Conservation (phyloP, 2,113 vertebrate species). For the Lycocorax pyrrhopterus region DNA sequence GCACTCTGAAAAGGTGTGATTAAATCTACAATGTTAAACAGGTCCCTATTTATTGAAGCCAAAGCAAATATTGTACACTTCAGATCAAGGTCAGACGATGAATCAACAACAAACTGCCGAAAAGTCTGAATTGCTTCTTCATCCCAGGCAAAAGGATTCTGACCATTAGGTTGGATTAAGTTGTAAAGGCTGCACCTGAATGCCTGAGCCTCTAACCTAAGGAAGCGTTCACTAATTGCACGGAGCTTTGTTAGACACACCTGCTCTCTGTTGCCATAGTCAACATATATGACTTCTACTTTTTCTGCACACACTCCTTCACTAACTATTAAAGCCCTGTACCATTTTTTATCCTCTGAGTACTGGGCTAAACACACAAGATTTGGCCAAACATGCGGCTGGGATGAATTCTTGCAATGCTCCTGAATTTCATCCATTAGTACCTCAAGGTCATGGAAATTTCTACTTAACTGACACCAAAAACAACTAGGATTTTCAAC, state of each 20-base stretch:
- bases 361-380: conserved; percentile 82
- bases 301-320: conserved; percentile 49
- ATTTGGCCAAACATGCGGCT: conserved; percentile 62
- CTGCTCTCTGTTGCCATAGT: conserved; percentile 82
- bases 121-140: conserved; percentile 74
- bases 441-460: conserved; percentile 60
- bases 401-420: conserved; percentile 70
- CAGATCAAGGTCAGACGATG: conserved; percentile 64
- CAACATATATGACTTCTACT: conserved; percentile 83
- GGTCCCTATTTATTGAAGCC: conserved; percentile 74
- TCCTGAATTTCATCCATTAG: conserved; percentile 85
- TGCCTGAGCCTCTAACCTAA: conserved; percentile 82
- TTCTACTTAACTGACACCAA: conserved; percentile 87
- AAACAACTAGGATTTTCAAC: conserved; percentile 84
- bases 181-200: conserved; percentile 92
- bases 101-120: conserved; percentile 76
- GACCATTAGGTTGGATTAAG: conserved; percentile 72
- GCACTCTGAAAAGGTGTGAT: conserved; percentile 88
- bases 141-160: conserved; percentile 79
- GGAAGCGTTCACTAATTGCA: conserved; percentile 73
- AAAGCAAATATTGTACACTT: conserved; percentile 90
- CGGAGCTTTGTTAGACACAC: conserved; percentile 77
- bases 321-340: conserved; percentile 82
- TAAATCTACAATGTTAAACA: conserved; percentile 87
- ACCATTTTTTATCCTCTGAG: conserved; percentile 80